phyloP scores from a whole-genome alignment of 2,888 invertebrate genomes.

The Nomada flava region DNA sequence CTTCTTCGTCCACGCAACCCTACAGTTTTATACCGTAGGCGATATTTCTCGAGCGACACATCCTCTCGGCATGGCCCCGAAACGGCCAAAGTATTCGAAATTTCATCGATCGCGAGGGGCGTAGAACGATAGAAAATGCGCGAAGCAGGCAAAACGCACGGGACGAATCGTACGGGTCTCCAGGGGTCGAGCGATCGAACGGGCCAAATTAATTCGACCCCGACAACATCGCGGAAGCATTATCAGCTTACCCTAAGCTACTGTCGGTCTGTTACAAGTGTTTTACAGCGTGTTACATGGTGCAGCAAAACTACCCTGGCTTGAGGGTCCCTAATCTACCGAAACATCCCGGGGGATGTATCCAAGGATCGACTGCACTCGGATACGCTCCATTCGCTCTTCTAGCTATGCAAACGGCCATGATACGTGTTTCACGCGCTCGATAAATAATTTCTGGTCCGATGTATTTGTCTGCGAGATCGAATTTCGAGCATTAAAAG shows the following conservation, averaged over 20 bases:
- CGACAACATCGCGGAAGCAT: slow-evolving; percentile 81
- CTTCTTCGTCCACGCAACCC: background rate
- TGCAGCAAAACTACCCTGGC: slow-evolving; percentile 72
- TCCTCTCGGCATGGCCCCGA: background rate
- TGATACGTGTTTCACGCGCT: slow-evolving; percentile 65
- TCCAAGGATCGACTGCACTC: slow-evolving; percentile 72
- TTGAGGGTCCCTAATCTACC: slow-evolving; percentile 83
- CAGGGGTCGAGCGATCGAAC: slow-evolving; percentile 77
- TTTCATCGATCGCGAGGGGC: background rate
- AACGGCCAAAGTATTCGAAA: background rate
- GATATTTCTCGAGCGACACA: background rate
- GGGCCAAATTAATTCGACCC: slow-evolving; percentile 83
- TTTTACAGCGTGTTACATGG: slow-evolving; percentile 81
- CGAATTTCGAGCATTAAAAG: no score
- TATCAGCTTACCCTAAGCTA: slow-evolving; percentile 80
- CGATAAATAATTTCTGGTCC: slow-evolving; percentile 66
- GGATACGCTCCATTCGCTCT: slow-evolving; percentile 77
- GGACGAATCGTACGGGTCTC: slow-evolving; percentile 65
- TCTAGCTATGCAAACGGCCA: slow-evolving; percentile 70
- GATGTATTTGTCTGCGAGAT: slow-evolving; percentile 58
- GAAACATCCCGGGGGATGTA: slow-evolving; percentile 81
- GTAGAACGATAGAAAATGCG: background rate
- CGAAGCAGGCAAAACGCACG: slow-evolving; percentile 33
- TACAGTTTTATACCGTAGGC: background rate
- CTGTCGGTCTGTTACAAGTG: slow-evolving; percentile 81